A percentile compares a stretch with the other conserved stretches of the same genome.
These are phyloP conservation scores for Nasonovia ribisnigri DNA, from an alignment of 2,888 invertebrate species.

Conservation along the genomic window DNA sequence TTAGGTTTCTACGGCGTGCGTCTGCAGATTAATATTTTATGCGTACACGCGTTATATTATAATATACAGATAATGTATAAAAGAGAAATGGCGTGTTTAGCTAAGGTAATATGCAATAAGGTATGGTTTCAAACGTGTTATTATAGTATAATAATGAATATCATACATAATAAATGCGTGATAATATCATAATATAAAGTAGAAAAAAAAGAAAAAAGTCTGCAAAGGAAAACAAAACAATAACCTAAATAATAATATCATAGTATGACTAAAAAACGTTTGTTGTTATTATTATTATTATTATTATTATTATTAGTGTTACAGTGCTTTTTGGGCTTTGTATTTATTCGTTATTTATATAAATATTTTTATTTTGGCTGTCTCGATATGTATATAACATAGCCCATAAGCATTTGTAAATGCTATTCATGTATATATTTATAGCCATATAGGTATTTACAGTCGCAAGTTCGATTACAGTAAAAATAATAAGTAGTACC, in stretches of 20 bases:
- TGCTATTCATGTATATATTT: too few relatives aligned
- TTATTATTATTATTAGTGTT: not conserved
- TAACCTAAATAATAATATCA: conserved; percentile 27
- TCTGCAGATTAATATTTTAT: not conserved
- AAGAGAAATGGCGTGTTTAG: not conserved
- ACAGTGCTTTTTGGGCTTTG: not conserved
- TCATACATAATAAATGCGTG: not conserved
- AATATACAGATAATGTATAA: not conserved
- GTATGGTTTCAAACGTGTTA: not conserved
- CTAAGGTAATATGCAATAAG: not conserved
- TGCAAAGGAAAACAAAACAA: conserved; percentile 9
- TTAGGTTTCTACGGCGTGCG: not conserved
- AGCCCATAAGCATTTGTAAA: too few relatives aligned
- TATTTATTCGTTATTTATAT: not conserved
- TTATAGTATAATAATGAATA: not conserved
- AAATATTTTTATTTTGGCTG: not conserved
- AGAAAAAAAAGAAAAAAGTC: not conserved
- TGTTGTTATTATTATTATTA: conserved; percentile 31
- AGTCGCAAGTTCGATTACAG: not conserved
- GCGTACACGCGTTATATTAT: too few relatives aligned
- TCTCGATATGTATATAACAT: not conserved
- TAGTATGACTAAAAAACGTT: conserved; percentile 37
- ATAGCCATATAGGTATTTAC: not conserved
- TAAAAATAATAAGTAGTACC: not conserved
- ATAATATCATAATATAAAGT: not conserved